A percentile compares a stretch with the other conserved stretches of the same genome.
phyloP scores from a whole-genome alignment of 2,113 vertebrate genomes.

The Ardeotis arabs region DNA sequence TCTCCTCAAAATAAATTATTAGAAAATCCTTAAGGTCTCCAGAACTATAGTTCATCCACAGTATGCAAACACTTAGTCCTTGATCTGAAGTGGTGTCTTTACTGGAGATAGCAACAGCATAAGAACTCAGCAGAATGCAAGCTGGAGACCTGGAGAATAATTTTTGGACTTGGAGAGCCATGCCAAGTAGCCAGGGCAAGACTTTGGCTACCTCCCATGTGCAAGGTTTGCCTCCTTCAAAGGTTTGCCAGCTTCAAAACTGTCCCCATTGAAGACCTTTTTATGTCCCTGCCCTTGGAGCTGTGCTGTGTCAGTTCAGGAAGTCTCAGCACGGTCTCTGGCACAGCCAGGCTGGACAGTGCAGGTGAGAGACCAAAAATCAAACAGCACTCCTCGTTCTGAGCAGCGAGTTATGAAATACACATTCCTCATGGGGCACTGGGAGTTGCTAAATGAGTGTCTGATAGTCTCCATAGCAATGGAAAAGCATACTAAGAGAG shows the following conservation, averaged over 20 bases:
- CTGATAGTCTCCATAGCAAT: slow-evolving; percentile 70
- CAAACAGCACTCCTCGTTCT: neutral
- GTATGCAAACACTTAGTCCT: neutral
- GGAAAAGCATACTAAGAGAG: slow-evolving; percentile 40
- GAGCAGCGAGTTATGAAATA: slow-evolving; percentile 36
- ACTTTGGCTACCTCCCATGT: neutral
- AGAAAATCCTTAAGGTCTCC: neutral
- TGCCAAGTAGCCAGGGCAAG: neutral
- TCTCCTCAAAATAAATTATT: neutral
- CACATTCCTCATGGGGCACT: neutral
- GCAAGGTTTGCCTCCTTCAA: neutral
- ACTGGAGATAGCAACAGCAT: neutral
- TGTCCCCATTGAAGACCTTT: neutral
- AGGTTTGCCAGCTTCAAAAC: neutral
- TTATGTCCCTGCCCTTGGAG: neutral
- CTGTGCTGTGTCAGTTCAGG: neutral
- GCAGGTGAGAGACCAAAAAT: slow-evolving; percentile 17
- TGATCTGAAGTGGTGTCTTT: neutral
- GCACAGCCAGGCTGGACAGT: neutral
- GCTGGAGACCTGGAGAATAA: neutral
- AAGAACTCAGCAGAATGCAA: neutral
- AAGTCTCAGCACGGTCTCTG: neutral
- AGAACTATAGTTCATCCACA: neutral
- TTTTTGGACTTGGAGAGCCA: neutral
- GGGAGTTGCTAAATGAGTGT: slow-evolving; percentile 54